A percentile compares a stretch with the other conserved stretches of the same genome.
These are phyloP conservation scores for Alouatta palliata DNA, from an alignment of 2,113 vertebrate genomes.

Conservation along the genomic window DNA sequence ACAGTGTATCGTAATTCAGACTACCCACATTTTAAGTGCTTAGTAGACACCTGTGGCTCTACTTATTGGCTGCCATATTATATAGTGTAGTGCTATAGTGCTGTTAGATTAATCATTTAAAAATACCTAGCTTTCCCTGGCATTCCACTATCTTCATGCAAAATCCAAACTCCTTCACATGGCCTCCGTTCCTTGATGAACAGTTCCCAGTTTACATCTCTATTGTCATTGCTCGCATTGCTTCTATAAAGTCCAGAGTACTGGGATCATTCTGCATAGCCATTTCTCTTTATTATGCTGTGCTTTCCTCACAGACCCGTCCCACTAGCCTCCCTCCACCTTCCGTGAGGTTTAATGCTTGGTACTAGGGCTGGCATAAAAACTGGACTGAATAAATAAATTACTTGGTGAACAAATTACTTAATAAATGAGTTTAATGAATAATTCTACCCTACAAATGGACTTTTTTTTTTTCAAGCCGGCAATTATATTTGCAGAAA, in stretches of 20 bases:
- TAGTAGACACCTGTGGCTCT: background rate
- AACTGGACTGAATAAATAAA: background rate
- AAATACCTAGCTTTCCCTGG: background rate
- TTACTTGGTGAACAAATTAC: background rate
- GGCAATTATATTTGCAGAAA: conserved; percentile 19
- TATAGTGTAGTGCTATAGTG: background rate
- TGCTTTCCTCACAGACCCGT: background rate
- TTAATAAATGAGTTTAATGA: background rate
- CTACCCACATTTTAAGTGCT: background rate
- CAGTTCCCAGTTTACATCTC: background rate
- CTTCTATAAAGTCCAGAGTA: no score
- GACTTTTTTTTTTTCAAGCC: background rate
- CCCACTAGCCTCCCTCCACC: accelerated
- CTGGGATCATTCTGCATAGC: no score
- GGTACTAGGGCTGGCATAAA: background rate
- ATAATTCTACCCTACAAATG: background rate
- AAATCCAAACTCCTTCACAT: background rate
- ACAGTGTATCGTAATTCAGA: background rate
- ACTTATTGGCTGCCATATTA: background rate
- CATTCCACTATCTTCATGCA: background rate
- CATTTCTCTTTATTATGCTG: background rate
- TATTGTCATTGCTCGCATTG: background rate
- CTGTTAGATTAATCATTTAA: background rate
- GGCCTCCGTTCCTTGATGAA: background rate
- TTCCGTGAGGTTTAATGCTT: background rate